phyloP scores from a whole-genome alignment of 2,797 vertebrate species.

The Neoniphon sammara region DNA sequence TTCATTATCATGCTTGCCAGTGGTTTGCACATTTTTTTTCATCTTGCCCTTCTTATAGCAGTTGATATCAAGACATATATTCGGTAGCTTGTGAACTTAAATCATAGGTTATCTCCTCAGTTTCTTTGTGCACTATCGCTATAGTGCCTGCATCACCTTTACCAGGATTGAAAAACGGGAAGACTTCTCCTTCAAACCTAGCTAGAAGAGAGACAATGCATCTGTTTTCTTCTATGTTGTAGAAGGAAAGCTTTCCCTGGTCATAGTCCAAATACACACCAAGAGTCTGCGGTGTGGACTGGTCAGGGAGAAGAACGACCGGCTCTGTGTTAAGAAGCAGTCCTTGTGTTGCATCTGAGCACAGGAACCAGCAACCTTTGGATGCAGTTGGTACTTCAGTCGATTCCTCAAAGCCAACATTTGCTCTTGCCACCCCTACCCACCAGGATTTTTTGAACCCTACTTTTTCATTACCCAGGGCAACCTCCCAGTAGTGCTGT shows the following conservation, averaged over 20 bases:
- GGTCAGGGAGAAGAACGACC: neutral
- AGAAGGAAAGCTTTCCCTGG: conserved; percentile 61
- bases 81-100: neutral
- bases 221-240: conserved; percentile 25
- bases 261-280: conserved; percentile 73
- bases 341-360: conserved; percentile 18
- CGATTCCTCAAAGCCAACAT: fast-evolving
- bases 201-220: conserved; percentile 52
- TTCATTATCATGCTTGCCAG: no score
- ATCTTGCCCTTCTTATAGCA: no score
- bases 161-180: conserved; percentile 79
- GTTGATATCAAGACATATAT: no score
- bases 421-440: conserved; percentile 65
- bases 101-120: fast-evolving
- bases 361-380: conserved; percentile 73
- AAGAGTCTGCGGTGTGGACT: conserved; percentile 15
- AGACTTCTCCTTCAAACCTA: conserved; percentile 43
- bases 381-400: neutral
- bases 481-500: conserved; percentile 77
- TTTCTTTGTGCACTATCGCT: neutral
- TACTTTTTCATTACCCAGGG: fast-evolving
- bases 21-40: no score
- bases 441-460: conserved; percentile 68
- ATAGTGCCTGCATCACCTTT: conserved; percentile 11
- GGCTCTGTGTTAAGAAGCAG: conserved; percentile 50